phyloP scores from a whole-genome alignment of 1,140 invertebrate species.

The Sminthurides bifidus region DNA sequence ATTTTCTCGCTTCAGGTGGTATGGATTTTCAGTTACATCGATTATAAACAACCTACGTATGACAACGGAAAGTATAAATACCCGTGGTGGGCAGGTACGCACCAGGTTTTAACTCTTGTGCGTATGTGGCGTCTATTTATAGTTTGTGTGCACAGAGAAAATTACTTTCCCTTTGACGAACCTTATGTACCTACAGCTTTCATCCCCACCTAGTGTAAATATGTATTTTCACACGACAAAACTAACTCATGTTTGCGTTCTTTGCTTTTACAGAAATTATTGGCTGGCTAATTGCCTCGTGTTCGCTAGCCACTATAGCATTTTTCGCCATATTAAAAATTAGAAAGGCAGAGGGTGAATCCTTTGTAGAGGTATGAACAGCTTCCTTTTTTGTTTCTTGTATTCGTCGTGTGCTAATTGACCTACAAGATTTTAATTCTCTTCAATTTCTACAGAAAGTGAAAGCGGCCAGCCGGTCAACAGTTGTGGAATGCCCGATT shows the following conservation, averaged over 20 bases:
- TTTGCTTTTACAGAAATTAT: slow-evolving; percentile 47
- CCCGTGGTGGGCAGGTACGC: slow-evolving; percentile 56
- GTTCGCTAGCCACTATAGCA: slow-evolving; percentile 75
- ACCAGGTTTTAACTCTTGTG: background rate
- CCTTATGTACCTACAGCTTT: too few relatives aligned
- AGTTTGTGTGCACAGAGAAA: too few relatives aligned
- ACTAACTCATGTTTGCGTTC: too few relatives aligned
- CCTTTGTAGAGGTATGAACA: slow-evolving; percentile 53
- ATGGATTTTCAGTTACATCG: slow-evolving; percentile 74
- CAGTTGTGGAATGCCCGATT: slow-evolving; percentile 46
- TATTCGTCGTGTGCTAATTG: too few relatives aligned
- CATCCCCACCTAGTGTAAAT: too few relatives aligned
- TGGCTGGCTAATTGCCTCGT: slow-evolving; percentile 72
- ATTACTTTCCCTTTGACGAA: too few relatives aligned
- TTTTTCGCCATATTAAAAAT: slow-evolving; percentile 62
- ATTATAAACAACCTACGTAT: slow-evolving; percentile 70
- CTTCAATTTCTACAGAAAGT: slow-evolving; percentile 40
- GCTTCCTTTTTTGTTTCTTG: too few relatives aligned
- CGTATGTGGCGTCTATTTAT: too few relatives aligned
- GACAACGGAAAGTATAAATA: slow-evolving; percentile 63
- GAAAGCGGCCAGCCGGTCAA: slow-evolving; percentile 43
- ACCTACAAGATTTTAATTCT: background rate
- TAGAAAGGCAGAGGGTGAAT: slow-evolving; percentile 53
- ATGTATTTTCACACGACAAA: too few relatives aligned
- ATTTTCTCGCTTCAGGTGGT: slow-evolving; percentile 46